Percentiles rank a stretch among this genome's conserved stretches.
Conservation (phyloP, 2,113 vertebrate genomes). For the Triplophysa tibetana region DNA sequence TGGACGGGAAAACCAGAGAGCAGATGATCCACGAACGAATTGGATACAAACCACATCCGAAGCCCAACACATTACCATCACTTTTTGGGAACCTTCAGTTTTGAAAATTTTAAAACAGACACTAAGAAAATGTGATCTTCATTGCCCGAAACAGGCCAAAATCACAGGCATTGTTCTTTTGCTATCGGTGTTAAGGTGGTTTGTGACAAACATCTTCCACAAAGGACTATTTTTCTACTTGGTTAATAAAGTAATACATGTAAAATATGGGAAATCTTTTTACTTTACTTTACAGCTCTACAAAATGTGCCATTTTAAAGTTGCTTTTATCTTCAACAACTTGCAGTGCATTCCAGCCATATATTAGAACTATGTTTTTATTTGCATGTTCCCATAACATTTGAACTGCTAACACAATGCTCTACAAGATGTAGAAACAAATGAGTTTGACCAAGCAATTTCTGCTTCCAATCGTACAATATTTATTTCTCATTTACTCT, state of each 20-base stretch:
- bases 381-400: no score
- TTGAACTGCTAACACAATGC: no score
- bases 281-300: neutral
- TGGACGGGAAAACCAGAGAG: constrained; percentile 80
- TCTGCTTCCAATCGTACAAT: constrained; percentile 27
- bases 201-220: neutral
- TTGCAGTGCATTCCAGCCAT: no score
- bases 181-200: neutral
- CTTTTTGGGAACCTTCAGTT: constrained; percentile 90
- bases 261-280: neutral
- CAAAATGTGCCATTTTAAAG: neutral
- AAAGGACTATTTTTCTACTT: constrained; percentile 16
- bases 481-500: constrained; percentile 48
- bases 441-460: neutral
- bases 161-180: neutral
- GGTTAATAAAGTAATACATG: neutral
- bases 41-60: constrained; percentile 93
- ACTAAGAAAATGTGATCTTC: neutral
- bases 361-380: no score
- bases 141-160: neutral
- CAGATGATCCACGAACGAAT: constrained; percentile 93
- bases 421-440: neutral
- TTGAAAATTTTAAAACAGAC: constrained; percentile 47
- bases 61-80: constrained; percentile 83
- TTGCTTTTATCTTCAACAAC: no score